Conservation (phyloP, 2,888 invertebrate species). For the Tetropium fuscum region DNA sequence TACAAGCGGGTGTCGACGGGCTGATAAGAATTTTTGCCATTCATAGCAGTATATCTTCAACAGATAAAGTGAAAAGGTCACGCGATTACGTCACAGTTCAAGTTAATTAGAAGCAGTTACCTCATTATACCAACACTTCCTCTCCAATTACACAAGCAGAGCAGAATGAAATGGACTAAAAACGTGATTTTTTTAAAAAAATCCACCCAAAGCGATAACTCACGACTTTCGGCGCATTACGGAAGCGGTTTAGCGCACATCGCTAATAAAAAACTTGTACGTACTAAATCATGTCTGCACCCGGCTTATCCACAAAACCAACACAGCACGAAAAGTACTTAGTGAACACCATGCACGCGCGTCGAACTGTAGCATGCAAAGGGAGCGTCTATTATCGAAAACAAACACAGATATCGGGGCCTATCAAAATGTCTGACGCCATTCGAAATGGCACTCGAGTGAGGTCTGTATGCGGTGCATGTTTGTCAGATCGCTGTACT, state of each 20-base stretch:
- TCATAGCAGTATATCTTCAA: no score
- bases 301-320: not conserved
- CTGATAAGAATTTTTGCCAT: no score
- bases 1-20: no score
- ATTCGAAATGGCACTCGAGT: slow-evolving; percentile 11
- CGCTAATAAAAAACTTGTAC: not conserved
- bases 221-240: not conserved
- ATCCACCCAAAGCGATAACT: not conserved
- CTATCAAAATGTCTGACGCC: slow-evolving; percentile 37
- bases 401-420: slow-evolving; percentile 36
- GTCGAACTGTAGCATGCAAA: slow-evolving; percentile 7
- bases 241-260: no score
- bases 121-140: no score
- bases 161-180: no score
- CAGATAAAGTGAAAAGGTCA: no score
- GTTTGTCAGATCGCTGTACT: slow-evolving; percentile 5
- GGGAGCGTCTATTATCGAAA: slow-evolving; percentile 30
- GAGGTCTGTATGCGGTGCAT: slow-evolving; percentile 1
- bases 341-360: slow-evolving; percentile 1
- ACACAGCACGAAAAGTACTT: not conserved
- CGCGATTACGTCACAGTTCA: no score
- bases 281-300: not conserved
- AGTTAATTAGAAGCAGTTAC: no score
- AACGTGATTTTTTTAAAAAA: not conserved
- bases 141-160: no score